phyloP scores from a whole-genome alignment of 2,797 vertebrate species.

The Gallinago nigripennis region DNA sequence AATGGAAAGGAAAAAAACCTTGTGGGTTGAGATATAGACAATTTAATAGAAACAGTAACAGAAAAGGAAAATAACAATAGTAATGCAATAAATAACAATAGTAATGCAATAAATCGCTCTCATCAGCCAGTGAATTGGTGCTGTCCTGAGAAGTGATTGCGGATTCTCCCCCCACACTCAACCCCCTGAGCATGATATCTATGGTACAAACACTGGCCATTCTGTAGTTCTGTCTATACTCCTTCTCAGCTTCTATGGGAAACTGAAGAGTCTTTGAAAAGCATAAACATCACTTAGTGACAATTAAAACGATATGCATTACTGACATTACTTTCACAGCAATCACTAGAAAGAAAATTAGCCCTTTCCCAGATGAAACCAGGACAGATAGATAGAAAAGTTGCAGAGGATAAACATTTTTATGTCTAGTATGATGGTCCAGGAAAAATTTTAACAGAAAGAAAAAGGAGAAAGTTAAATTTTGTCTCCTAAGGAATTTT shows the following conservation, averaged over 20 bases:
- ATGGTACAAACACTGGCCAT: neutral
- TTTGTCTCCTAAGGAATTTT: too few species aligned
- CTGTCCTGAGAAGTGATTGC: neutral
- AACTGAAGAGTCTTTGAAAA: neutral
- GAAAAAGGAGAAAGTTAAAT: neutral
- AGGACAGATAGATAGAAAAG: neutral
- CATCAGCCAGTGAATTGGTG: neutral
- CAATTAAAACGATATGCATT: neutral
- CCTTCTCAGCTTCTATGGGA: neutral
- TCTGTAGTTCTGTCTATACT: neutral
- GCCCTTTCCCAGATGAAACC: neutral
- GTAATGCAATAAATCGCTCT: neutral
- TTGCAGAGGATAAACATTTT: neutral
- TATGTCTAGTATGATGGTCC: neutral
- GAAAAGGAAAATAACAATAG: neutral
- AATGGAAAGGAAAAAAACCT: neutral
- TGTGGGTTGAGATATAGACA: neutral
- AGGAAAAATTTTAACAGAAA: neutral
- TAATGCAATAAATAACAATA: neutral
- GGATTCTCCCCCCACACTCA: neutral
- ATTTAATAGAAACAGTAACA: neutral
- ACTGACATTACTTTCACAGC: neutral
- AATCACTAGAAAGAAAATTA: neutral
- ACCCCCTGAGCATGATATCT: neutral
- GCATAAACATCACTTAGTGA: neutral